Evolutionary conservation across 1,140 invertebrate species (phyloP).

Genomic region (Anastrepha ludens): DNA sequence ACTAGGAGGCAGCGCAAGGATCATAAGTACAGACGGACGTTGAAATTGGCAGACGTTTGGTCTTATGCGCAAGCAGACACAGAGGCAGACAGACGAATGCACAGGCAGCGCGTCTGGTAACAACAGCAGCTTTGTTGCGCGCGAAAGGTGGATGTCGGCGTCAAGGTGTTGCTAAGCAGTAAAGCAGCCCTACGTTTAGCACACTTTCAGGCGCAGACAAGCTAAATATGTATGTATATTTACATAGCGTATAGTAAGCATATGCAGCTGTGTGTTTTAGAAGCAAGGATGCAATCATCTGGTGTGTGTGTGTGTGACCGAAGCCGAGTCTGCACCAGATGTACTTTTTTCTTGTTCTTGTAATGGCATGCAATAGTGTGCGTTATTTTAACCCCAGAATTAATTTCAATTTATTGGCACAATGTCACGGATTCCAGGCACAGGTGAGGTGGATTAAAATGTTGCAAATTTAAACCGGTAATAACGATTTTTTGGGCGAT

Average conservation of each 20-base stretch:
- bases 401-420: slow-evolving; percentile 48
- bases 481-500: too few species aligned
- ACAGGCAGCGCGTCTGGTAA: slow-evolving; percentile 36
- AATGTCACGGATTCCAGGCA: slow-evolving; percentile 14
- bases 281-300: background rate
- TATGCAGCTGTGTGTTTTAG: background rate
- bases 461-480: slow-evolving; percentile 7
- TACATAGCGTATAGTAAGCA: background rate
- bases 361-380: background rate
- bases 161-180: slow-evolving; percentile 51
- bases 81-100: slow-evolving; percentile 43
- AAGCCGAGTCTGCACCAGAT: background rate
- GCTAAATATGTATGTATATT: background rate
- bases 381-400: slow-evolving; percentile 49
- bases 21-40: slow-evolving; percentile 15
- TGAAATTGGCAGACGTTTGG: slow-evolving; percentile 19
- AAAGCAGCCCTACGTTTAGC: slow-evolving; percentile 51
- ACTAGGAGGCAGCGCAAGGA: slow-evolving; percentile 60
- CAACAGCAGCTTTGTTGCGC: slow-evolving; percentile 43
- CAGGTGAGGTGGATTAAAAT: background rate
- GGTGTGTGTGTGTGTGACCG: background rate
- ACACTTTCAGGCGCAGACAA: slow-evolving; percentile 37
- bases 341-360: background rate
- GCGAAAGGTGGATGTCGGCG: slow-evolving; percentile 23
- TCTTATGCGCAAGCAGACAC: background rate